Base-by-base conservation (phyloP, 2,888 invertebrate genomes). In the Lycocerus yunnanus region DNA sequence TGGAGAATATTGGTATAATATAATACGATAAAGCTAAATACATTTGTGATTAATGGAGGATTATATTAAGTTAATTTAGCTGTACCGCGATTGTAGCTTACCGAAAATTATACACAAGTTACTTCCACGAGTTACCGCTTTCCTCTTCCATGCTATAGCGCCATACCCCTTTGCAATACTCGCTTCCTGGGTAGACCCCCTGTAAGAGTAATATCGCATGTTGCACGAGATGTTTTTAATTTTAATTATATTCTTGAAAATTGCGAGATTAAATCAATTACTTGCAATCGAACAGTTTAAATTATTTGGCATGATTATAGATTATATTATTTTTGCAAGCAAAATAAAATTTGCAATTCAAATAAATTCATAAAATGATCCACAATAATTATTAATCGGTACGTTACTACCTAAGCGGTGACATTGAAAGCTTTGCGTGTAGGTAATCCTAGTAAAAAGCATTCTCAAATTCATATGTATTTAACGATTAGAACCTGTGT, bases 401-500 rank as follows among this genome's bases (percentile, higher is more conserved):
- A n/a, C n/a, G n/a, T n/a, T n/a, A n/a, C n/a, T n/a, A n/a, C n/a
- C 13, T n/a, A 63, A 63, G 68, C 70, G 71, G 68, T 74, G 70
- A 61, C 70, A 15, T 24, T 71, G 70, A n/a, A n/a, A 43, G 43
- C 43, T 71, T 74, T 70, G 68, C 70, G 63, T 74, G 70, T 63
- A 58, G 15, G 71, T 70, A 70, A 73, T 66, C 66, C 66, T 24
- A n/a, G 18, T 3, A 73, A 70, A 61, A 67, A 15, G 70, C 66
- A 66, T 68, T 70, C 66, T 58, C 16, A 15, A 20, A n/a, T 66
- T 15, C 58, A 70, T 74, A 67, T 74, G 74, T 74, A 74, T 74
- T 74, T 70, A 74, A 67, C 58, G 70, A 71, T 73, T 70, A 74
- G 70, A 74, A 67, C 59, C 67, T 61, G 67, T 70, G 60, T 68